Base-by-base conservation (phyloP, 1,140 invertebrate genomes). In the Drosophila arawakana region DNA sequence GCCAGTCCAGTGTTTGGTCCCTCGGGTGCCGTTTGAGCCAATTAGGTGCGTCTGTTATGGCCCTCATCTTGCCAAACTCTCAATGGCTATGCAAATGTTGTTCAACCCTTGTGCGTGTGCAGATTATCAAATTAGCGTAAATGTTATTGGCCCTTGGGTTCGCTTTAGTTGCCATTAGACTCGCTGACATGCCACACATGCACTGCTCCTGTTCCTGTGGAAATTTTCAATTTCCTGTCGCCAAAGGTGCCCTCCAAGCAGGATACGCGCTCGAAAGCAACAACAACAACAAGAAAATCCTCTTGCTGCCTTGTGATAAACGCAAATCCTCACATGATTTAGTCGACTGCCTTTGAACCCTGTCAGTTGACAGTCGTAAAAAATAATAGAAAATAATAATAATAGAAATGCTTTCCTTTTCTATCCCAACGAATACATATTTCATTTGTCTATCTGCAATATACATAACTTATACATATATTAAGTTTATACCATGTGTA, bases 111-210 rank as follows among this genome's bases (percentile, higher is more conserved):
- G 83, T 86, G 83, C 84, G 88, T 86, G 82, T 90, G 73, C 79
- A 90, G 88, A 90, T 90, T 90, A 90, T 86, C 80, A 90, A 90
- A 90, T 90, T 90, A 90, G 88, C 80, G 80, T 84, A 90, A 90
- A 90, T 90, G 84, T 89, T 84, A 89, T 89, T 81, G 84, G 85
- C 81, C 85, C 73, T 69, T 73, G 72, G 84, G 63, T 73, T 72
- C 72, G 72, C 46, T 70, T 55, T 41, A 46, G 54, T 54, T 66
- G 62, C 49, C 18, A 80, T 72, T 57, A 57, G 54, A 57, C 15
- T 41, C 76, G 66, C 76, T 60, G 73, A 88, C 80, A 77, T 77
- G 69, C 63, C 71, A 68, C 50, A 63, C 62, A 68, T 76, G 74
- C 41, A 43, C 41, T 13, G 4, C 41, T 34, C 30, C 2, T 52